Evolutionary conservation across 2,888 invertebrate genomes (phyloP).

Genomic region (Hypselothyrea guttata): DNA sequence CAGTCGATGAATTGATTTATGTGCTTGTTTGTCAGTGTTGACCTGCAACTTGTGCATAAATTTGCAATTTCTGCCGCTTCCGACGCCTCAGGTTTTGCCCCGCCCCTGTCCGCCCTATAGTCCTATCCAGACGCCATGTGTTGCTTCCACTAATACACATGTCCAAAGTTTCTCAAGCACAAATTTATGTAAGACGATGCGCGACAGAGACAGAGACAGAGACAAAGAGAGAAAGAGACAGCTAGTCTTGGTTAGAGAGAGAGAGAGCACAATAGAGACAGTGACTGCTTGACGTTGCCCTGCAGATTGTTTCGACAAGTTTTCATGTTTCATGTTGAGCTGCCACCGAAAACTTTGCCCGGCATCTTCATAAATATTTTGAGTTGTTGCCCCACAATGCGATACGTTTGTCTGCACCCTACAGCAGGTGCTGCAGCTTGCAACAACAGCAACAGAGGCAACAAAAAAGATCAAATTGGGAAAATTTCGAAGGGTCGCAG

Average conservation of each 20-base stretch:
- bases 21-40: constrained; percentile 63
- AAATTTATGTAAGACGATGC: constrained; percentile 19
- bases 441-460: constrained; percentile 15
- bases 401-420: constrained; percentile 4
- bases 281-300: constrained; percentile 32
- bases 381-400: constrained; percentile 57
- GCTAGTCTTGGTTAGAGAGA: no score
- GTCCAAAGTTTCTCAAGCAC: constrained; percentile 36
- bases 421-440: constrained; percentile 5
- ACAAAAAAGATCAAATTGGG: neutral
- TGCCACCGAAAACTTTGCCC: constrained; percentile 56
- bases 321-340: constrained; percentile 61
- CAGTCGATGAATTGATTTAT: constrained; percentile 72
- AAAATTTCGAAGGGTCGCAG: no score
- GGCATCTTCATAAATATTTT: constrained; percentile 70
- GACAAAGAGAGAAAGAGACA: no score
- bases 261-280: no score
- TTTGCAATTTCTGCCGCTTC: constrained; percentile 45
- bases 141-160: constrained; percentile 41
- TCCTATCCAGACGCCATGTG: constrained; percentile 43
- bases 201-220: no score
- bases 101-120: no score
- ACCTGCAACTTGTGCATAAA: constrained; percentile 73
- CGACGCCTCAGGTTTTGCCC: constrained; percentile 20
- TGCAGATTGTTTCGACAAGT: constrained; percentile 70